Evolutionary conservation across 2,113 vertebrate species (phyloP).

Genomic region (Pachycephala philippinensis): DNA sequence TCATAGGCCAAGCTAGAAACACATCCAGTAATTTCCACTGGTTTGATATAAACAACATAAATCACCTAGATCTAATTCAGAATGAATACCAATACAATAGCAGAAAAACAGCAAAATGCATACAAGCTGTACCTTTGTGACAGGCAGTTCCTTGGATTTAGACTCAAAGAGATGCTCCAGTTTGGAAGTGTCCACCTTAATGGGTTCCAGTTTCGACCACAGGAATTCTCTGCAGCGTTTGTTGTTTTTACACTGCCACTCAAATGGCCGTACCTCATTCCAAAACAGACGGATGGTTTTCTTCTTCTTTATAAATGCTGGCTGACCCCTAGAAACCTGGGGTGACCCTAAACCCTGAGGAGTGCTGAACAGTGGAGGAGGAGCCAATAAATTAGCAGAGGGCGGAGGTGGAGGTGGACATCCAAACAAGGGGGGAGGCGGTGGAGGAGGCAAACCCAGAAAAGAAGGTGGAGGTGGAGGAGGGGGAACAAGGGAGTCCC

Average conservation of each 20-base stretch:
- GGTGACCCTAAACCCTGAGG: slow-evolving; percentile 81
- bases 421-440: slow-evolving; percentile 78
- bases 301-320: slow-evolving; percentile 92
- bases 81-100: slow-evolving; percentile 35
- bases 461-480: slow-evolving; percentile 80
- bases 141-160: slow-evolving; percentile 95
- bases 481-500: slow-evolving; percentile 78
- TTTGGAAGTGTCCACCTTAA: slow-evolving; percentile 93
- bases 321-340: slow-evolving; percentile 83
- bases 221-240: slow-evolving; percentile 89
- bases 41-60: slow-evolving; percentile 42
- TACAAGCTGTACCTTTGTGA: slow-evolving; percentile 85
- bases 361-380: slow-evolving; percentile 74
- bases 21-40: neutral
- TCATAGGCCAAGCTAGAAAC: neutral
- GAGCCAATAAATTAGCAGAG: slow-evolving; percentile 81
- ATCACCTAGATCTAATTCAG: neutral
- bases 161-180: slow-evolving; percentile 97
- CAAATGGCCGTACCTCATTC: slow-evolving; percentile 92
- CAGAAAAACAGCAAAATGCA: slow-evolving; percentile 14
- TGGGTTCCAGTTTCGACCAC: slow-evolving; percentile 94
- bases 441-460: slow-evolving; percentile 74
- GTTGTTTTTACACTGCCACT: slow-evolving; percentile 89
- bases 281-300: slow-evolving; percentile 98
- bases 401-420: slow-evolving; percentile 80